Evolutionary conservation across 2,797 vertebrate genomes (phyloP), one percentile per base, ranked within the genome.

Genomic region (Pterois miles): DNA sequence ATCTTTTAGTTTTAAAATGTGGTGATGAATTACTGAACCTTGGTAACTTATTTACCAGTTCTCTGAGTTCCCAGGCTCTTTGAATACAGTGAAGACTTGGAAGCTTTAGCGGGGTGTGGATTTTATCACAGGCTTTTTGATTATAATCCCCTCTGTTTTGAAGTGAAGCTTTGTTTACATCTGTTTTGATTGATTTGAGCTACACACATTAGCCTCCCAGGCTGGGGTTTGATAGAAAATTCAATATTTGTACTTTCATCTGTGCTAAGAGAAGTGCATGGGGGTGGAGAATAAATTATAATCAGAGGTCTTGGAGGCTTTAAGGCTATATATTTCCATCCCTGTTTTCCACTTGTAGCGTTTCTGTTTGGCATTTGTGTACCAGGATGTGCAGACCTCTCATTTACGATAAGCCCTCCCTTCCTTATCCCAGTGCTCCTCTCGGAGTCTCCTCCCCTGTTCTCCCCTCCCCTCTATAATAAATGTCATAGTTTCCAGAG

Each of bases 401-500:
- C 87, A 79, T 89, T 94, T 85, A 82, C 71, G 80, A 89, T 91
- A 86, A 86, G 72, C 77, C 87, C 84, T 88, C 81, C 85, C 73
- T 86, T 87, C 71, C 88, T 82, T 78, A 83, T 87, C 84, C 85
- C 66, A 66, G 72, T 33, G 74, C 79, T 83, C 27, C 27, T 87
- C 83, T 86, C 34, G 36, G 65, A 79, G 78, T 83, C 75, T 87
- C 88, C 85, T 85, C 83, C 80, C 88, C 77, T 79, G 53, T 63
- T 84, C 79, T 82, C 78, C 64, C 78, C 83, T 76, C 80, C 83
- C 85, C 88, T 86, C 64, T 81, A 81, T 91, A 89, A 85, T 89
- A 92, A 90, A 91, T 94, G 94, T 95, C 93, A 95, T 92, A 94
- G 94, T 95, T 95, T 96, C 93, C 94, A 94, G 83, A 89, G 89